These are phyloP conservation scores for Melanotaenia nigrans DNA, from an alignment of 2,797 vertebrate species.

Conservation along the genomic window DNA sequence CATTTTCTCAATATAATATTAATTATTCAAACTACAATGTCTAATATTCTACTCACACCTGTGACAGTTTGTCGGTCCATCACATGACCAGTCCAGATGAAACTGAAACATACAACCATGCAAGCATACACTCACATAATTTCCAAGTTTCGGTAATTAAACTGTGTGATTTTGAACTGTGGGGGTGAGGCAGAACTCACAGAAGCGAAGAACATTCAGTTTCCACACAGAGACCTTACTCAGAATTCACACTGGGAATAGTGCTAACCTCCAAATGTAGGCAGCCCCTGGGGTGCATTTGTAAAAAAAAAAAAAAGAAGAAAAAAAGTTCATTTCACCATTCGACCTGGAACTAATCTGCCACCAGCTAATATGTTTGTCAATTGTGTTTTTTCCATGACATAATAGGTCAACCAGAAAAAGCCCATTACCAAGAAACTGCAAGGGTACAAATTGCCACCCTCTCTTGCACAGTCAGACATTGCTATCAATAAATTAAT, in stretches of 20 bases:
- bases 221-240: too few relatives aligned
- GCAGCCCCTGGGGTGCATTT: neutral
- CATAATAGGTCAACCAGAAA: neutral
- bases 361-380: neutral
- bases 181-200: too few relatives aligned
- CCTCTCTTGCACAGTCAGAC: neutral
- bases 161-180: too few relatives aligned
- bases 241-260: neutral
- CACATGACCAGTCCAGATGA: neutral
- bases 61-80: neutral
- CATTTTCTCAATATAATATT: too few relatives aligned
- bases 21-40: neutral
- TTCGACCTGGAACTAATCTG: neutral
- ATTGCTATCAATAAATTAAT: neutral
- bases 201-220: too few relatives aligned
- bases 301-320: neutral
- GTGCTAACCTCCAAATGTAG: neutral
- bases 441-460: neutral
- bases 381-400: neutral
- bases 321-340: neutral
- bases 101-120: too few relatives aligned
- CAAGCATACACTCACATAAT: too few relatives aligned
- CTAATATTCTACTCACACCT: neutral
- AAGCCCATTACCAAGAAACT: neutral
- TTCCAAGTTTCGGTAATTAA: too few relatives aligned